phyloP scores from a whole-genome alignment of 2,113 vertebrate species.

The Suricata suricatta region DNA sequence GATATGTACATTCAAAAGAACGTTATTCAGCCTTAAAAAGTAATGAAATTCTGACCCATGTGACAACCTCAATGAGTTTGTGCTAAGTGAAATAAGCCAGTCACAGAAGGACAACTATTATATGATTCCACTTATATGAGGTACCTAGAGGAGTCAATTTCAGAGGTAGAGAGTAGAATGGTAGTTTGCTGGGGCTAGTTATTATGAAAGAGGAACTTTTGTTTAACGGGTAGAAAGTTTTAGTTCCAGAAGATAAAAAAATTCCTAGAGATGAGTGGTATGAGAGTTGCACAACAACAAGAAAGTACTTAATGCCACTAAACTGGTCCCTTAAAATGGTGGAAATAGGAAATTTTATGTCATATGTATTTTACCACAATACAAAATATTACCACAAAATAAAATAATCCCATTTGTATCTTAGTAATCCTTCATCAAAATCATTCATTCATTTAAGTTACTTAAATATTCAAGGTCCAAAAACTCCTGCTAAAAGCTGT shows the following conservation, averaged over 20 bases:
- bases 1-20: neutral
- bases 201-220: neutral
- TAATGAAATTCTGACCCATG: neutral
- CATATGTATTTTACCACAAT: neutral
- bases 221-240: neutral
- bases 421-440: neutral
- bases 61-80: neutral
- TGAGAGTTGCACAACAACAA: neutral
- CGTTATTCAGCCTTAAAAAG: neutral
- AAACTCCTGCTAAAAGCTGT: neutral
- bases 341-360: neutral
- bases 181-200: neutral
- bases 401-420: neutral
- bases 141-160: neutral
- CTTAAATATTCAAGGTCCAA: neutral
- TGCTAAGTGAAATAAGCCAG: neutral
- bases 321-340: neutral
- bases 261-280: neutral
- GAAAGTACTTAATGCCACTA: neutral
- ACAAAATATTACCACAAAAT: neutral
- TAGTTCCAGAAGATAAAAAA: neutral
- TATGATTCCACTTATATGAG: neutral
- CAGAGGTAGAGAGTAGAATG: neutral
- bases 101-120: neutral
- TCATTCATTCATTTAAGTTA: neutral